Evolutionary conservation across 2,113 vertebrate species (phyloP).

Genomic region (Toxotes chatareus): DNA sequence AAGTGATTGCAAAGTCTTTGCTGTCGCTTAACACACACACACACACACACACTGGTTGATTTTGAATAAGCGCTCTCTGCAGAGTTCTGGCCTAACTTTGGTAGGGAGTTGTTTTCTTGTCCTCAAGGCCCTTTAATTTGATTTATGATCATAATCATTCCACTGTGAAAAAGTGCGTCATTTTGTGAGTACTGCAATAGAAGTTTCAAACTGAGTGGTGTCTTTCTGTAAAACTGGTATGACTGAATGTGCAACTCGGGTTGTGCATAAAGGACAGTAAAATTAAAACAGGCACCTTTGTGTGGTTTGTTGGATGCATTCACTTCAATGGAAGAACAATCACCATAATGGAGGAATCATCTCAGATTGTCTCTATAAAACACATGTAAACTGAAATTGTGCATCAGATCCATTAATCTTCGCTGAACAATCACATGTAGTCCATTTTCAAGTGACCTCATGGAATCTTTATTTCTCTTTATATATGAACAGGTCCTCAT

Average conservation of each 20-base stretch:
- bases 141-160: conserved; percentile 63
- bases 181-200: conserved; percentile 47
- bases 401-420: not conserved
- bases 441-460: not conserved
- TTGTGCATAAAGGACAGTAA: not conserved
- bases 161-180: conserved; percentile 31
- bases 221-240: conserved; percentile 2
- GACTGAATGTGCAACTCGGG: not conserved
- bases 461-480: not conserved
- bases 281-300: not conserved
- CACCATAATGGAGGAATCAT: not conserved
- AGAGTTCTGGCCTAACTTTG: conserved; percentile 41
- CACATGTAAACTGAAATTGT: not conserved
- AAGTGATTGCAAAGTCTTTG: conserved; percentile 35
- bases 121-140: conserved; percentile 45
- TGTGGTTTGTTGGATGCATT: not conserved
- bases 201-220: conserved; percentile 18
- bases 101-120: conserved; percentile 38
- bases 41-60: conserved; percentile 46
- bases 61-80: conserved; percentile 36
- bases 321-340: not conserved
- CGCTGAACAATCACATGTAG: not conserved
- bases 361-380: not conserved
- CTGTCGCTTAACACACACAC: conserved; percentile 18
- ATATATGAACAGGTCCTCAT: too few relatives aligned